Evolutionary conservation across 2,888 invertebrate species (phyloP).

Genomic region (Campopleginae sp.): DNA sequence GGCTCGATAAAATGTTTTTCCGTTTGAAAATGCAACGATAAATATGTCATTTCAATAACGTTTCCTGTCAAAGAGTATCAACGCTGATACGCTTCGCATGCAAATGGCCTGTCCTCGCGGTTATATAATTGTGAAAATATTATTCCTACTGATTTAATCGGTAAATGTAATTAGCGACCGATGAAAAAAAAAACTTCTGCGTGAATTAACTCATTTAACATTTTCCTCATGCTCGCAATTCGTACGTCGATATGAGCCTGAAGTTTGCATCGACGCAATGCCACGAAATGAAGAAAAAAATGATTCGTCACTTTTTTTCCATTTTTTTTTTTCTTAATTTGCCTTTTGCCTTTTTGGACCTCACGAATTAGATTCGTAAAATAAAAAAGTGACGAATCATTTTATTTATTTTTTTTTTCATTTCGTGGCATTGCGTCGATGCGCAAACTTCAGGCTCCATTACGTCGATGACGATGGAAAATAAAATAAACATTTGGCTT

Average conservation of each 20-base stretch:
- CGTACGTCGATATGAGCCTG: too few relatives aligned
- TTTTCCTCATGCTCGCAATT: background rate
- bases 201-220: background rate
- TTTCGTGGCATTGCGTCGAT: too few relatives aligned
- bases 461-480: background rate
- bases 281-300: too few relatives aligned
- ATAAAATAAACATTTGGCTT: background rate
- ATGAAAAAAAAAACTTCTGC: background rate
- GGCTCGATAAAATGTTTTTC: constrained; percentile 61
- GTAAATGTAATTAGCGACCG: background rate
- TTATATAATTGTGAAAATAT: background rate
- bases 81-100: background rate
- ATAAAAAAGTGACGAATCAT: too few relatives aligned
- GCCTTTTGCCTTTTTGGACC: too few relatives aligned
- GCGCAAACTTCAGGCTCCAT: too few relatives aligned
- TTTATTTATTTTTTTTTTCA: too few relatives aligned
- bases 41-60: constrained; percentile 40
- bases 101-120: background rate
- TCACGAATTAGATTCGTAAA: too few relatives aligned
- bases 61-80: constrained; percentile 16
- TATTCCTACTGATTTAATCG: background rate
- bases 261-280: too few relatives aligned
- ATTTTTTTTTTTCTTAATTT: too few relatives aligned
- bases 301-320: too few relatives aligned
- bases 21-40: constrained; percentile 40